phyloP scores from a whole-genome alignment of 2,113 vertebrate genomes.

The Sapayoa aenigma region DNA sequence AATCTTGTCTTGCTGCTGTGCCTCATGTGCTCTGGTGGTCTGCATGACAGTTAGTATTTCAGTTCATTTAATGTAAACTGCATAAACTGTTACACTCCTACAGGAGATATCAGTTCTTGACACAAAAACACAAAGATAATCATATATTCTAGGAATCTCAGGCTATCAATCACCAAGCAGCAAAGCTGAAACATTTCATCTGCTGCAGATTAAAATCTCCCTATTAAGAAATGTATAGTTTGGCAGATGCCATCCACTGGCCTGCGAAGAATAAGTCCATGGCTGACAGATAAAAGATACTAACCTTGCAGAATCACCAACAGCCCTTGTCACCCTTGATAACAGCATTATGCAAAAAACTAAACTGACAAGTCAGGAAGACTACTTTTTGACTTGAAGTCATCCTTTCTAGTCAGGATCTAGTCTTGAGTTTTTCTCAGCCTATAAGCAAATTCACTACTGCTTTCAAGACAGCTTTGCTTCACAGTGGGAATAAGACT shows the following conservation, averaged over 20 bases:
- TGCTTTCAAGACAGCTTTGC: background rate
- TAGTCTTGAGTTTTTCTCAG: background rate
- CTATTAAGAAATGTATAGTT: background rate
- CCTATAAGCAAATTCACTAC: background rate
- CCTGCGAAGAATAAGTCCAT: background rate
- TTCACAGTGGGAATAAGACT: background rate
- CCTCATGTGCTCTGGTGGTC: conserved; percentile 13
- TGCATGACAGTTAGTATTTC: background rate
- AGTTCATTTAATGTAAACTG: conserved; percentile 5
- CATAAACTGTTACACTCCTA: background rate
- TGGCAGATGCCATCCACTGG: background rate
- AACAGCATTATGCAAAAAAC: background rate
- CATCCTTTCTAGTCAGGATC: background rate
- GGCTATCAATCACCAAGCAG: background rate
- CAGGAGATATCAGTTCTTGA: background rate
- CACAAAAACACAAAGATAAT: background rate
- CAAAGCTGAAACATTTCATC: background rate
- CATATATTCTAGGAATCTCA: background rate
- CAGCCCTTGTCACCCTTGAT: background rate
- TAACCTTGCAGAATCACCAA: background rate
- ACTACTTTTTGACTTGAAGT: background rate
- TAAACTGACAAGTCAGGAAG: background rate
- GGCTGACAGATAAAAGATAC: background rate
- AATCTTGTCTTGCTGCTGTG: background rate
- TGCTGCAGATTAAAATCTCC: conserved; percentile 5